These are phyloP conservation scores for Chironex yamaguchii DNA, from an alignment of 30 jellyfish, hydroid and myxozoan genomes.

Conservation along the genomic window DNA sequence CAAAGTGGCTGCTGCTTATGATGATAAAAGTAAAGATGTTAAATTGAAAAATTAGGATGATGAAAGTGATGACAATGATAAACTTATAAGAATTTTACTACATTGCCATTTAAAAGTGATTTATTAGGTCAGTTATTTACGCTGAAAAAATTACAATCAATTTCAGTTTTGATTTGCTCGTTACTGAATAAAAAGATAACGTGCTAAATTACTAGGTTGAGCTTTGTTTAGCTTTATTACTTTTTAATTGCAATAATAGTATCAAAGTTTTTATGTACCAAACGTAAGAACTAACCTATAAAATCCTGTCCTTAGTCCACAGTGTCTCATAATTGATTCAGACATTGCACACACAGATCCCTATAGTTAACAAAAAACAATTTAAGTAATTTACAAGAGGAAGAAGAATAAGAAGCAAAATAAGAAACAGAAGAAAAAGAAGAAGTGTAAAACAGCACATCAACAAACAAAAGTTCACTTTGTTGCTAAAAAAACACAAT, in stretches of 20 bases:
- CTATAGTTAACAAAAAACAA: constrained; percentile 16
- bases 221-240: too few relatives aligned
- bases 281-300: constrained; percentile 61
- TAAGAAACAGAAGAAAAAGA: background rate
- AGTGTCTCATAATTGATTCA: constrained; percentile 82
- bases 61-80: too few relatives aligned
- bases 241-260: too few relatives aligned
- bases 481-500: too few relatives aligned
- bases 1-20: too few relatives aligned
- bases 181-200: background rate
- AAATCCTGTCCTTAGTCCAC: constrained; percentile 91
- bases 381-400: background rate
- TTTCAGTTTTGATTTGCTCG: background rate
- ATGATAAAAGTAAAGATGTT: too few relatives aligned
- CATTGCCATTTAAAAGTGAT: too few relatives aligned
- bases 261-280: background rate
- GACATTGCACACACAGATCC: constrained; percentile 96
- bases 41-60: too few relatives aligned
- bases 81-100: too few relatives aligned
- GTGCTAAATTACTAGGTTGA: too few relatives aligned
- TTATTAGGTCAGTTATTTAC: too few relatives aligned
- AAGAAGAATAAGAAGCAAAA: background rate
- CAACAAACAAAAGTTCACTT: too few relatives aligned
- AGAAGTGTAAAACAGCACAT: background rate
- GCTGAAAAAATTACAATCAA: background rate